A percentile compares a stretch with the other conserved stretches of the same genome.
These are phyloP conservation scores for Galeruca laticollis DNA, from an alignment of 2,888 invertebrate species.

Conservation along the genomic window DNA sequence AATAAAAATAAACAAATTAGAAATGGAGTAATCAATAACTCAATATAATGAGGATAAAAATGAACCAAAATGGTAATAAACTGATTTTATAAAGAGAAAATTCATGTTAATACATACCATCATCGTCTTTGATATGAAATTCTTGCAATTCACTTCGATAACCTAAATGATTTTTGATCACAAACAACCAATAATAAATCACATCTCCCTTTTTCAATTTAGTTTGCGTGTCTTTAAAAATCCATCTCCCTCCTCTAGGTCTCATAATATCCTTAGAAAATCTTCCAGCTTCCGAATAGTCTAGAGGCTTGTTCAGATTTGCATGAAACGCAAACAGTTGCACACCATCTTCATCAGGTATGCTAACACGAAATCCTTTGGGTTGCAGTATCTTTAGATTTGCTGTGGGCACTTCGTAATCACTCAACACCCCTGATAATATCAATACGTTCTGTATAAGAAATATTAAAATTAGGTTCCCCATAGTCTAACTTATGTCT, in stretches of 20 bases:
- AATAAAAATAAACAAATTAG: too few relatives aligned
- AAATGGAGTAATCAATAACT: too few relatives aligned
- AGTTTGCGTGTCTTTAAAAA: conserved; percentile 71
- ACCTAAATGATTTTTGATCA: conserved; percentile 70
- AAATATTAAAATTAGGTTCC: conserved; percentile 8
- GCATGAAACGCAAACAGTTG: conserved; percentile 81
- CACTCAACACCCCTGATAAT: conserved; percentile 22
- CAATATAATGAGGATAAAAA: too few relatives aligned
- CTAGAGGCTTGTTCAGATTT: conserved; percentile 79
- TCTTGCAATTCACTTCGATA: conserved; percentile 72
- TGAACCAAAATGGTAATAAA: neutral
- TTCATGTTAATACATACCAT: neutral
- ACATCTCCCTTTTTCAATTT: conserved; percentile 74
- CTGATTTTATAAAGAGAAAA: neutral
- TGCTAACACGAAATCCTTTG: conserved; percentile 72
- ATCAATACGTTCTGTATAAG: conserved; percentile 23
- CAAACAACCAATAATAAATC: conserved; percentile 82
- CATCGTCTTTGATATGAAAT: conserved; percentile 10
- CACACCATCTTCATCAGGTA: conserved; percentile 73
- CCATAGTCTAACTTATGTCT: conserved; percentile 2
- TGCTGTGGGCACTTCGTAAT: conserved; percentile 68
- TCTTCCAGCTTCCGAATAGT: conserved; percentile 76
- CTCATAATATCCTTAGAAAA: conserved; percentile 74
- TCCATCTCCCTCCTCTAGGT: conserved; percentile 75
- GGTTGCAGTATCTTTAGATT: conserved; percentile 73